Conservation (phyloP, 2,113 vertebrate species). For the Xenopus tropicalis region DNA sequence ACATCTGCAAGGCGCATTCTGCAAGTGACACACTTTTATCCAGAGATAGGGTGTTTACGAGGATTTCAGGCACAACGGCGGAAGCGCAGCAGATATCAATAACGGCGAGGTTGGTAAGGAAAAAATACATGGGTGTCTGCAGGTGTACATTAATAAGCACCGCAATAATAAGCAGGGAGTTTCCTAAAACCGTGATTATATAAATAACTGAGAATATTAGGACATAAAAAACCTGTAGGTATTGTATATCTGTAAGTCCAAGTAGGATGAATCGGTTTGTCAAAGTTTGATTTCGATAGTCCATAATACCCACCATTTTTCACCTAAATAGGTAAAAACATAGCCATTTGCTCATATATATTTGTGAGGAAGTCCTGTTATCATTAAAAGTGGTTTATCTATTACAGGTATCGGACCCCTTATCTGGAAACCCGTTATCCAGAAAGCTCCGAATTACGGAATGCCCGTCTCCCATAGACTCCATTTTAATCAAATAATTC, state of each 20-base stretch:
- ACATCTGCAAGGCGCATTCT: constrained; percentile 27
- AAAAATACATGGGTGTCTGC: constrained; percentile 31
- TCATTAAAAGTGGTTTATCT: no score
- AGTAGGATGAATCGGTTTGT: background rate
- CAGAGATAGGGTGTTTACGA: constrained; percentile 1
- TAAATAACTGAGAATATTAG: background rate
- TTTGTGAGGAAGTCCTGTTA: no score
- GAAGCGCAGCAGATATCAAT: background rate
- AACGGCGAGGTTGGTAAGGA: background rate
- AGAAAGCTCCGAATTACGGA: no score
- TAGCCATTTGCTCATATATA: background rate
- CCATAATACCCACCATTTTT: background rate
- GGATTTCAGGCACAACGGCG: constrained; percentile 14
- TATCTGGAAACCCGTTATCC: no score
- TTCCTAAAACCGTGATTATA: background rate
- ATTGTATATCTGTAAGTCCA: background rate
- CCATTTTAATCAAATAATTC: no score
- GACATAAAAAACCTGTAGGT: background rate
- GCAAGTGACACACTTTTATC: constrained; percentile 21
- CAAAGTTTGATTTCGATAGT: background rate
- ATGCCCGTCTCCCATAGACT: no score
- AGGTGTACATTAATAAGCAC: background rate
- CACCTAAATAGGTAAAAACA: background rate
- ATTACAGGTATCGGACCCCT: no score
- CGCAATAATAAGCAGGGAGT: background rate